Evolutionary conservation across 2,888 invertebrate genomes (phyloP), one percentile per base, ranked within the genome.

Genomic region (Diarsia mendica): DNA sequence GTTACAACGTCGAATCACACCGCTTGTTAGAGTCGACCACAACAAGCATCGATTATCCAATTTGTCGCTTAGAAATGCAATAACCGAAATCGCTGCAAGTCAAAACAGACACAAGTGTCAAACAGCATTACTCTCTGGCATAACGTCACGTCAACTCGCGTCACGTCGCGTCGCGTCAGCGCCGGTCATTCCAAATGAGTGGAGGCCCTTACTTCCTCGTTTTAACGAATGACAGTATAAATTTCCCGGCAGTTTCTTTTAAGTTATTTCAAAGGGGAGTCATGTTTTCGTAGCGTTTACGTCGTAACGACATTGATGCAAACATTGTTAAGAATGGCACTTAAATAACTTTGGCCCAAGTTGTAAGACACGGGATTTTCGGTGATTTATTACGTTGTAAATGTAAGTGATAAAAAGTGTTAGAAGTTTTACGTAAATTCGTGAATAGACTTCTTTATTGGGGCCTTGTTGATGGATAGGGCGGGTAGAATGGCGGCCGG

Each of bases 271-370:
- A 91, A 91, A 90, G 91, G 88, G 90, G 90, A 88, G 89, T 87
- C 88, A 88, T 90, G 92, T 92, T 91, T 90, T 89, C 87, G 83
- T 84, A 90, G 87, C 92, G 79, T 90, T 91, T 91, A 91, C 90
- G 86, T 88, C 89, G 91, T 90, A 90, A 91, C 90, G 83, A 82
- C 87, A 89, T 87, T 88, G 88, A 91, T 91, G 89, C 88, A 92
- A 92, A 92, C 92, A 92, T 91, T 92, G 92, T 92, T 91, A 92
- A 92, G 92, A 92, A 91, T 84, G 89, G 90, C 92, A 92, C 91
- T 92, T 92, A 90, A 89, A 88, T 80, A 76, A 76, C 49, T 73
- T 73, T 76, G 86, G 87, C 65, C 49, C 74, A 83, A 90, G 79
- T 79, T 64, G 84, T 72, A 82, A 84, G 87, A 71, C 76, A 55